Evolutionary conservation across 2,797 vertebrate genomes (phyloP), one percentile per base, ranked within the genome.

Genomic region (Spatula versicolor): DNA sequence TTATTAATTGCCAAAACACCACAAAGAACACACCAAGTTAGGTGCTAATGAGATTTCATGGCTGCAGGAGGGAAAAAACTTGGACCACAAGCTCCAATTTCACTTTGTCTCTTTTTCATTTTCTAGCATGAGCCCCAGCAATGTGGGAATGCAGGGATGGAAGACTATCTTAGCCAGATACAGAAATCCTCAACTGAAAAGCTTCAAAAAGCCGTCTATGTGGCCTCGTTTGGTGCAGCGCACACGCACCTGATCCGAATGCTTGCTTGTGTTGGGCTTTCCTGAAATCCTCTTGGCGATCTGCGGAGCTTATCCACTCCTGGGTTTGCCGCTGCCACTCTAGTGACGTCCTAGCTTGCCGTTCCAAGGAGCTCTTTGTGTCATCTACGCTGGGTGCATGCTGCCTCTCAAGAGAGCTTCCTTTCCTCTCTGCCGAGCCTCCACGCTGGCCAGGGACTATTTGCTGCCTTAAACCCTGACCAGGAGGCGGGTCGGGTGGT

Each of bases 401-500:
- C 86, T 99, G 98, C 97, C 99, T 98, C 98, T 99, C 99, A 97
- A 99, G 98, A 97, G 99, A 99, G 80, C 98, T 98, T 93, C 98
- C 99, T 98, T 99, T 99, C 95, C 98, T 98, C 64, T 99, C 99
- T 94, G 98, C 96, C 6, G 98, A 98, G 83, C 96, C 97, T 95
- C 97, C 96, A 77, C 96, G 98, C 91, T 98, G 95, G 98, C 98
- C 96, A 91, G 98, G 91, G 96, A 97, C 97, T 98, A 98, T 98
- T 69, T 98, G 99, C 93, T 99, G 97, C 59, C 99, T 99, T 97
- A 98, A 97, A 96, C 98, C 98, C 98, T 99, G 99, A 98, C 98
- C 98, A 84, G 99, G 99, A 79, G 99, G 99, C 48, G 99, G 99
- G 92, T 99, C 99, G 54, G 99, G 99, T 96, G 99, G 99, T 97